phyloP scores from a whole-genome alignment of 2,888 invertebrate species.

The Phrixothrix hirtus region DNA sequence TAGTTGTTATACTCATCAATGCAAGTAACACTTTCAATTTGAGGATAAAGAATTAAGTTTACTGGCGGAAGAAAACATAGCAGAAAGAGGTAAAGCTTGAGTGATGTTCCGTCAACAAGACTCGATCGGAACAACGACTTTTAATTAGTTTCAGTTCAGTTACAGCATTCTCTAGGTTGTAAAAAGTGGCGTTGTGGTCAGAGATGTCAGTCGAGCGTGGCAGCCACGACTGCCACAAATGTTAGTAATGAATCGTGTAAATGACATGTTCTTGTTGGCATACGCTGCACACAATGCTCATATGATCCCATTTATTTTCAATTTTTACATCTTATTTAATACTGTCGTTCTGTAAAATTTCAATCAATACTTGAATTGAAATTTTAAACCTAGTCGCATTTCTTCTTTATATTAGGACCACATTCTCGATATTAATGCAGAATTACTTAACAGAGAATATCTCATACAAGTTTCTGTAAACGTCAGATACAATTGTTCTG shows the following conservation, averaged over 20 bases:
- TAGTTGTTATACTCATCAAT: no score
- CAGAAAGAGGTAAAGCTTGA: constrained; percentile 39
- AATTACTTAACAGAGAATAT: no score
- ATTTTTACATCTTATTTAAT: constrained; percentile 31
- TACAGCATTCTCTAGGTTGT: constrained; percentile 50
- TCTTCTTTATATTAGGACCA: no score
- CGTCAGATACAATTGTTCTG: no score
- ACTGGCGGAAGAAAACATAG: constrained; percentile 17
- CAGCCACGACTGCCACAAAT: constrained; percentile 46
- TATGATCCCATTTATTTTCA: constrained; percentile 30
- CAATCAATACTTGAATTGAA: constrained; percentile 19
- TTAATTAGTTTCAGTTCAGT: constrained; percentile 56
- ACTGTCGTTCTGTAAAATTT: constrained; percentile 20
- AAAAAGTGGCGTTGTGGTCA: constrained; percentile 47
- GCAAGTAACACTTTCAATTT: constrained; percentile 2
- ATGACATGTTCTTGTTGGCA: constrained; percentile 45
- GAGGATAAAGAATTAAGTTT: constrained; percentile 8
- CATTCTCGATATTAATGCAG: no score
- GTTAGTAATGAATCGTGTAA: constrained; percentile 52
- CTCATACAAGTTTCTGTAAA: no score
- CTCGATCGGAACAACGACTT: constrained; percentile 53
- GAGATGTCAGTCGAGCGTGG: constrained; percentile 51
- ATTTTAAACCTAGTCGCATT: constrained; percentile 16
- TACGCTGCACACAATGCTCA: constrained; percentile 27
- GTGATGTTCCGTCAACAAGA: constrained; percentile 50